phyloP scores from a whole-genome alignment of 2,888 invertebrate genomes.

The Glyphotaelius pellucidus region DNA sequence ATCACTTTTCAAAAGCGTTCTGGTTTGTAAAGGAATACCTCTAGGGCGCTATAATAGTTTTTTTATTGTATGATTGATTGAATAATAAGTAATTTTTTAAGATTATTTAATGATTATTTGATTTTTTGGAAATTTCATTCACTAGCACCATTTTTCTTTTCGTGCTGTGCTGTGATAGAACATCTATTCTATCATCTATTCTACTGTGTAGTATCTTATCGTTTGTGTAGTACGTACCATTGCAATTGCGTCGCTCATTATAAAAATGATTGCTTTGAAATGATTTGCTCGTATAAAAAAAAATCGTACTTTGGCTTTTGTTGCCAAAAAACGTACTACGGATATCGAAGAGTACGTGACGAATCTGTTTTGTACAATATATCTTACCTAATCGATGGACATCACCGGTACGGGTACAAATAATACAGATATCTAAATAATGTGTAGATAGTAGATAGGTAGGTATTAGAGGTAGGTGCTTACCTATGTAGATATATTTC shows the following conservation, averaged over 20 bases:
- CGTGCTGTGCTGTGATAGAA: too few relatives aligned
- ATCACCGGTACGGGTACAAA: not conserved
- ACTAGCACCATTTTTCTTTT: too few relatives aligned
- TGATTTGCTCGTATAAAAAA: not conserved
- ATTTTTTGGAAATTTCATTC: too few relatives aligned
- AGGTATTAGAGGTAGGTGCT: not conserved
- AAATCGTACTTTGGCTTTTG: not conserved
- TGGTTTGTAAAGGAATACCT: too few relatives aligned
- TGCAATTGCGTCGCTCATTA: not conserved
- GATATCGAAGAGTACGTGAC: not conserved
- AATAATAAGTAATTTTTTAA: too few relatives aligned
- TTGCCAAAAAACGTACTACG: not conserved
- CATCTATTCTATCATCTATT: too few relatives aligned
- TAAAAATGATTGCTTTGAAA: not conserved
- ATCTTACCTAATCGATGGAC: not conserved
- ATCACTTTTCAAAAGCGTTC: too few relatives aligned
- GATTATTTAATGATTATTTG: too few relatives aligned
- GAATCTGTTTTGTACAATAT: not conserved
- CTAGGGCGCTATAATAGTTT: too few relatives aligned
- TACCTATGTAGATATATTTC: not conserved
- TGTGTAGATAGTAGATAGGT: not conserved
- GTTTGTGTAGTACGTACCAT: too few relatives aligned
- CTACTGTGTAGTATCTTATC: too few relatives aligned
- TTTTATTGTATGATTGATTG: too few relatives aligned
- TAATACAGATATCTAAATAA: not conserved